Conservation (phyloP, 30 jellyfish, hydroid and myxozoan genomes). For the Rhopilema esculentum region DNA sequence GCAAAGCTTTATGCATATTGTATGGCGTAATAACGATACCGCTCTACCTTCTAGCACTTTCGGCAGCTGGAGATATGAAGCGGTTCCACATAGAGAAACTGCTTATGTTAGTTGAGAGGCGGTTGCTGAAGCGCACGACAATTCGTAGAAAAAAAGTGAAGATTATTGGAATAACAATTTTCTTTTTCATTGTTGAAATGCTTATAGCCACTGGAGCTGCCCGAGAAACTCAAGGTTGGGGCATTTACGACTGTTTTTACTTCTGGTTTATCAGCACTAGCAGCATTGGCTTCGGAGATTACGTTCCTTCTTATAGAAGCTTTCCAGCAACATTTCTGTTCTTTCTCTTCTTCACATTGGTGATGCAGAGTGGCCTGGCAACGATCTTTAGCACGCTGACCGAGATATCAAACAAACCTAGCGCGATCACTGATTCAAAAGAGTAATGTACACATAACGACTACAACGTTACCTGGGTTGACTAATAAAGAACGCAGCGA, state of each 20-base stretch:
- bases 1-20: conserved; percentile 21
- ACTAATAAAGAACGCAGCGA: no score
- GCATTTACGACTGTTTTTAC: conserved; percentile 21
- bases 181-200: conserved; percentile 6
- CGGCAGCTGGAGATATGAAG: conserved; percentile 55
- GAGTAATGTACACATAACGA: no score
- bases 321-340: neutral
- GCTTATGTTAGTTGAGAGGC: neutral
- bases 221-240: neutral
- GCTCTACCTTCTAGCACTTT: conserved; percentile 28
- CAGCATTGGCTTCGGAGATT: conserved; percentile 58
- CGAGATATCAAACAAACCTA: neutral
- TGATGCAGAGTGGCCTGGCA: conserved; percentile 26
- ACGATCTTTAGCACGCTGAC: neutral
- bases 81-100: conserved; percentile 29
- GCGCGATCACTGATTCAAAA: neutral
- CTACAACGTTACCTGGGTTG: no score
- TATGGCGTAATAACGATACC: conserved; percentile 57
- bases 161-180: neutral
- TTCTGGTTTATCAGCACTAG: conserved; percentile 56
- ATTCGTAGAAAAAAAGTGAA: conserved; percentile 7
- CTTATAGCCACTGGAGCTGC: conserved; percentile 11
- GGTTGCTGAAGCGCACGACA: conserved; percentile 9
- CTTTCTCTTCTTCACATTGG: conserved; percentile 2
- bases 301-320: neutral